These are phyloP conservation scores for Trissoscelio sp. DNA, from an alignment of 2,888 invertebrate species.

Conservation along the genomic window DNA sequence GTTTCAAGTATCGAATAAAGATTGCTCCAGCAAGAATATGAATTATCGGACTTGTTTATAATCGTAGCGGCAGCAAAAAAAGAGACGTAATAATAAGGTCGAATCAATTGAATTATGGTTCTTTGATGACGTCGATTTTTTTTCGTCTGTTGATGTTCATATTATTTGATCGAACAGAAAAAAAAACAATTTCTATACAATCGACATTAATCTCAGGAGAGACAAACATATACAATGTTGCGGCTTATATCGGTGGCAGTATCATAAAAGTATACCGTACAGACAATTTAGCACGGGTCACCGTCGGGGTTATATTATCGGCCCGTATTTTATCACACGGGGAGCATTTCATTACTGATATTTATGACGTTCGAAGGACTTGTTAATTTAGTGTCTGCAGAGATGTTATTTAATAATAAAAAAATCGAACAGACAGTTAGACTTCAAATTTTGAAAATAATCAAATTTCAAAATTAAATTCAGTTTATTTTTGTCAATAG, in stretches of 20 bases:
- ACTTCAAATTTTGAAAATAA: too few species aligned
- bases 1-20: too few species aligned
- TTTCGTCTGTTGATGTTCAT: not conserved
- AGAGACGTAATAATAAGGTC: not conserved
- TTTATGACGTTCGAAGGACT: conserved; percentile 48
- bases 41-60: too few species aligned
- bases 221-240: conserved; percentile 8
- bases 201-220: not conserved
- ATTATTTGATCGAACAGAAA: not conserved
- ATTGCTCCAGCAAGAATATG: too few species aligned
- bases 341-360: conserved; percentile 38
- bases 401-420: conserved; percentile 27
- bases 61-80: too few species aligned
- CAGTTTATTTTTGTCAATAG: too few species aligned
- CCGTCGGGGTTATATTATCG: conserved; percentile 53
- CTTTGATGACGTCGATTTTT: not conserved
- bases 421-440: too few species aligned
- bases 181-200: not conserved
- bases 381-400: conserved; percentile 35
- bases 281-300: conserved; percentile 57
- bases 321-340: conserved; percentile 38
- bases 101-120: not conserved
- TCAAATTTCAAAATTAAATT: too few species aligned
- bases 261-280: conserved; percentile 45
- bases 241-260: conserved; percentile 23